Evolutionary conservation across 2,113 vertebrate species (phyloP), one percentile per base, ranked within the genome.

Genomic region (Rostratula benghalensis): DNA sequence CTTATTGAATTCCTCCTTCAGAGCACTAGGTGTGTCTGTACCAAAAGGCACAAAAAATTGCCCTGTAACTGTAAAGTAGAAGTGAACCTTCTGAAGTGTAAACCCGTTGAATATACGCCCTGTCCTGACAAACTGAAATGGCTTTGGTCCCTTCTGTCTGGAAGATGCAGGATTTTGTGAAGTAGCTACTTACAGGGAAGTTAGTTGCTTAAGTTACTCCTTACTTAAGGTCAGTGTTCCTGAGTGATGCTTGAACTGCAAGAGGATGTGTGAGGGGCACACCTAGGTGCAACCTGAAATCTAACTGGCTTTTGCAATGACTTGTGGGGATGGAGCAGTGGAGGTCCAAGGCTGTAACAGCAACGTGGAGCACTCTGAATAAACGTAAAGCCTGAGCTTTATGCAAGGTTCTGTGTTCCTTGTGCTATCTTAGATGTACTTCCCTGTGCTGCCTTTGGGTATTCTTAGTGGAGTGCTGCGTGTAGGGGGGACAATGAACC

Each of bases 401-500:
- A n/a, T 89, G 50, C 41, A 35, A 33, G 28, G 25, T 80, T 67
- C 54, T 63, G 28, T 89, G 59, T 70, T 86, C 54, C 28, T 67
- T 78, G 33, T 63, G n/a, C 28, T 70, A 3, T 54, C 22, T 63
- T 74, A 39, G 33, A 37, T 3, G 1, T 41, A 20, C 31, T 89
- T 93, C 13, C 21, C 22, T 14, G 9, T 68, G 65, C 63, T 86
- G 53, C 21, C 10, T 61, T 46, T 39, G 28, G 37, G 24, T 45
- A 10, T 6, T 82, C 27, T 64, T 75, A 45, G 25, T 43, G 41
- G 51, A 31, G 11, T 1, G 1, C 48, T 13, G 20, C 2, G 3
- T 0, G 0, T 35, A 35, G 35, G 3, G 1, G 24, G 70, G 57
- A 31, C 56, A 60, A 3, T 33, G 31, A 70, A 27, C 17, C 30